Base-by-base conservation (phyloP, 2,888 invertebrate species). In the Orthonychiurus folsomi region DNA sequence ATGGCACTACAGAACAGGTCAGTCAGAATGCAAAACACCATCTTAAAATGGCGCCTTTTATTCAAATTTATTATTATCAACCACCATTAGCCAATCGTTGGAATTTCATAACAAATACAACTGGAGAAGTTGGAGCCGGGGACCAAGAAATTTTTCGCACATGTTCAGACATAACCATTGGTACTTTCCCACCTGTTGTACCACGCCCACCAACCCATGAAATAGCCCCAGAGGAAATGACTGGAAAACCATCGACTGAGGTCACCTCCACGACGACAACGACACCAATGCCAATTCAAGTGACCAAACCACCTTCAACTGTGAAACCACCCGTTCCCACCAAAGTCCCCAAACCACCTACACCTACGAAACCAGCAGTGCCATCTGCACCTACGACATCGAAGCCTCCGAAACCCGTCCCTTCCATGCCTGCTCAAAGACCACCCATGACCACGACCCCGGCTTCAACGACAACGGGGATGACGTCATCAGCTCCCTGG, bases 101-200 rank as follows among this genome's bases (percentile, higher is more conserved):
- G 93, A 93, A 93, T 5, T 84, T 82, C 24, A 91, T 91, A 74
- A 78, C 83, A 0, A 90, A 92, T 75, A 91, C 91, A 75, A 9
- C 74, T 73, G 59, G 75, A 74, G 9, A 69, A 70, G 1, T 75
- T 9, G 76, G 93, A 1, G 92, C 91, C 74, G 93, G 92, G 18
- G 82, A 84, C 68, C 88, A 92, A 2, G 93, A 93, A 78, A 91
- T 89, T 0, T 93, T 93, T 78, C 81, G 90, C 65, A 92, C 92
- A 76, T 93, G 93, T 75, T 92, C 93, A 0, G 93, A 93, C 76
- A 83, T 93, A 3, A 24, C 25, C 21, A 59, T 59, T 48, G 59
- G 59, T 2, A 48, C 3, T n/a, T 59, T 50, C 50, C 48, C 48
- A 20, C 59, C 59, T 23, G 26, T 50, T 5, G 20, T 37, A 3